These are phyloP conservation scores for Cheirogaleus medius DNA, from an alignment of 2,113 vertebrate genomes.

Conservation along the genomic window DNA sequence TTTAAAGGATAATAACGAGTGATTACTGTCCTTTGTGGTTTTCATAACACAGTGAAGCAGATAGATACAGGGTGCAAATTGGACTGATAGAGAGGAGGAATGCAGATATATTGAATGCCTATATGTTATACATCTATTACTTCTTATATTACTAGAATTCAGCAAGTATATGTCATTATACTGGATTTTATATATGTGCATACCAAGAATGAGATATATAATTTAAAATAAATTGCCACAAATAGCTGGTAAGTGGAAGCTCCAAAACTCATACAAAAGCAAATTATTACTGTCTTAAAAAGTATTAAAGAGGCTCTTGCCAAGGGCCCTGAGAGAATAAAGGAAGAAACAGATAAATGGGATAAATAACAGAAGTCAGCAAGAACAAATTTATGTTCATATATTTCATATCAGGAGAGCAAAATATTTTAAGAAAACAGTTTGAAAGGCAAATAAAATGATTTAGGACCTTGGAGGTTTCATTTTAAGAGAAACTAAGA, in stretches of 20 bases:
- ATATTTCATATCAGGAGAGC: not conserved
- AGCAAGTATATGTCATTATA: not conserved
- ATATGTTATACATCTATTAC: not conserved
- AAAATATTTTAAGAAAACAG: conserved; percentile 42
- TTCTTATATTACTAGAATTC: not conserved
- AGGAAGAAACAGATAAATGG: not conserved
- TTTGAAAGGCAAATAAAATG: conserved; percentile 37
- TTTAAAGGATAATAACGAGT: not conserved
- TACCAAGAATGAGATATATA: not conserved
- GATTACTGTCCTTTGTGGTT: not conserved
- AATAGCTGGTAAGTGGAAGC: not conserved
- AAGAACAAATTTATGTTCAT: not conserved
- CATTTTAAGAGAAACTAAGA: conserved; percentile 27
- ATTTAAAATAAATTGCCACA: not conserved
- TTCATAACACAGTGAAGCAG: not conserved
- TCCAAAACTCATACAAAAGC: not conserved
- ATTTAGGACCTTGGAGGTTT: not conserved
- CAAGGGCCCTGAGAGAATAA: not conserved
- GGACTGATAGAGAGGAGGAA: not conserved
- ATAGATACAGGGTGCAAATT: not conserved
- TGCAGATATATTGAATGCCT: not conserved
- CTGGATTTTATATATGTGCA: not conserved
- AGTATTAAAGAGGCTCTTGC: not conserved
- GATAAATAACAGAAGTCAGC: not conserved
- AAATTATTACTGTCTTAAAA: not conserved